Evolutionary conservation across 2,797 vertebrate species (phyloP), one percentile per base, ranked within the genome.

Genomic region (Pagetopsis macropterus): DNA sequence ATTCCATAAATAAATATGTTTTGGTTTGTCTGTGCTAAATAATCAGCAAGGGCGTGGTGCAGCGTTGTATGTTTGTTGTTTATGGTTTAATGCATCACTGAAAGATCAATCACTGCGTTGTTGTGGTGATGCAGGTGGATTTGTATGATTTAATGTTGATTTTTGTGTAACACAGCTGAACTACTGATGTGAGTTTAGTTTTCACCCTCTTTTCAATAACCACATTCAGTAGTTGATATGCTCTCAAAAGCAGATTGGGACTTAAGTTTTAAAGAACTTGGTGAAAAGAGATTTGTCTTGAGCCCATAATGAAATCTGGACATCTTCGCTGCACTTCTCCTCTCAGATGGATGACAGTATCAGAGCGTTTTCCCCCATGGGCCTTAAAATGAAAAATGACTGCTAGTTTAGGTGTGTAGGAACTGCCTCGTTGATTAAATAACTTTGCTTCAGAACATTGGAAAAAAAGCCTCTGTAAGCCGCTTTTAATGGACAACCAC

Each of bases 401-500:
- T 89, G 73, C 88, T 92, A 86, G 82, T 95, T 95, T 94, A 90
- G 83, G 57, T 81, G 89, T 78, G 84, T 87, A 91, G 92, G 90
- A 94, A 90, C 91, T 89, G 88, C 87, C 93, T 85, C 91, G 94
- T 91, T 96, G 89, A 94, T 95, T 92, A 88, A 96, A 94, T 94
- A 94, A 95, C 89, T 92, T 93, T 92, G 88, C 86, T 94, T 94
- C 90, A 65, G 90, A 93, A 88, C 75, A 52, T 79, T 79, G 85
- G 79, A 86, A 87, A 87, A 95, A 94, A 94, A 91, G 87, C 91
- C 90, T 92, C 83, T 80, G 93, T 96, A 96, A 96, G 95, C 95
- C 93, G 64, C 93, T 97, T 96, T 95, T 96, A 94, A 95, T 95
- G 93, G 91, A 87, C 88, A 92, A 94, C 88, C 66, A 68, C 89